Percentiles rank a stretch among this genome's conserved stretches.
phyloP scores from a whole-genome alignment of 2,113 vertebrate genomes.

The Pogonocichla stellata region DNA sequence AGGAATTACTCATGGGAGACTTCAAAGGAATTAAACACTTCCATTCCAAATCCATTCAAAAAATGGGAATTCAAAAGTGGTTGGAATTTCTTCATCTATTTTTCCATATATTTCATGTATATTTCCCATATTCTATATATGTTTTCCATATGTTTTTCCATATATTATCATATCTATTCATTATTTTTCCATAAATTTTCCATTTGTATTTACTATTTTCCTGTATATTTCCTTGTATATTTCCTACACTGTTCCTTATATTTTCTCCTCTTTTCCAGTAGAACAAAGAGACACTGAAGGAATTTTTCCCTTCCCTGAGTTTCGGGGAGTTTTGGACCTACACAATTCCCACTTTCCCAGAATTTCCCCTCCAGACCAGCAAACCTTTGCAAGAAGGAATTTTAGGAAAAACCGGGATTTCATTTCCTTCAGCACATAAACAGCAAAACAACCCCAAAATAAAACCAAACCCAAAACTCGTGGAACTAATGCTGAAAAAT shows the following conservation, averaged over 20 bases:
- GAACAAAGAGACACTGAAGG: neutral
- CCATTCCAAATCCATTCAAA: neutral
- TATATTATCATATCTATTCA: too few species aligned
- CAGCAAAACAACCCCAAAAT: fast-evolving
- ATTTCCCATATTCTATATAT: neutral
- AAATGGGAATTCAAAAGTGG: neutral
- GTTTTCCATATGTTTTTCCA: neutral
- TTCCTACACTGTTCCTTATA: neutral
- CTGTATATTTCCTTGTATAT: fast-evolving
- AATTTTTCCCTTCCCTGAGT: neutral
- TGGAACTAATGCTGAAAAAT: neutral
- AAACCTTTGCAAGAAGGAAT: neutral
- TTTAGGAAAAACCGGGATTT: fast-evolving
- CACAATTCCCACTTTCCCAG: neutral
- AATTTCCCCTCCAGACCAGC: neutral
- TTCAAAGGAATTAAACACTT: neutral
- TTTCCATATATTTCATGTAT: neutral
- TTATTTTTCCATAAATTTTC: neutral
- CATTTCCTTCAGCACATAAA: neutral
- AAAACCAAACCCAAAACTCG: neutral
- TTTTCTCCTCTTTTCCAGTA: neutral
- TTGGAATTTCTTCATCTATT: neutral
- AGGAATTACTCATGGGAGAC: fast-evolving
- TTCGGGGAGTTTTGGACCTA: neutral
- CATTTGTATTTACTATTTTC: neutral